A percentile compares a stretch with the other conserved stretches of the same genome.
Conservation (phyloP, 2,888 invertebrate genomes). For the Drosophila pullipes region DNA sequence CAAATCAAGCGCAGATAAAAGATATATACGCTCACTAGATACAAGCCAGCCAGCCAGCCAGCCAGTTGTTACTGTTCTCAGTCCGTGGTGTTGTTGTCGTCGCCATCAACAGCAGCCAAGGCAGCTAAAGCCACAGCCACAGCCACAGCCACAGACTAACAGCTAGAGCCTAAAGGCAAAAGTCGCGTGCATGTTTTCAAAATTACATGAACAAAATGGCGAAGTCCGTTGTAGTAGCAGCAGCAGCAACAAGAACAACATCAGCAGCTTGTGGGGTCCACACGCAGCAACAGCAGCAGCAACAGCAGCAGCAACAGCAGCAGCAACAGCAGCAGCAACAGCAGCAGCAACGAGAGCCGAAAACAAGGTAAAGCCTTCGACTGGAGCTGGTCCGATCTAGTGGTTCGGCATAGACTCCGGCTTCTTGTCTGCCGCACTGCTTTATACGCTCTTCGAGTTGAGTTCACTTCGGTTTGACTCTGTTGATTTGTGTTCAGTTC, state of each 20-base stretch:
- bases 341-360: slow-evolving; percentile 30
- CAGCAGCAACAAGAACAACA: slow-evolving; percentile 17
- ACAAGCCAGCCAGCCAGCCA: slow-evolving; percentile 1
- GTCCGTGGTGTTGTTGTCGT: slow-evolving; percentile 28
- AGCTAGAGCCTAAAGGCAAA: slow-evolving; percentile 23
- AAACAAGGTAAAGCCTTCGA: slow-evolving; percentile 30
- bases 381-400: slow-evolving; percentile 32
- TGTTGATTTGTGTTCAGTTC: slow-evolving; percentile 17
- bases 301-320: slow-evolving; percentile 28
- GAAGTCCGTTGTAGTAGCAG: slow-evolving; percentile 25
- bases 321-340: slow-evolving; percentile 31
- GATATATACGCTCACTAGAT: slow-evolving; percentile 44
- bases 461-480: slow-evolving; percentile 10
- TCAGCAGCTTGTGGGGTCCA: slow-evolving; percentile 71
- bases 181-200: slow-evolving; percentile 44
- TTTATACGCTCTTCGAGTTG: slow-evolving; percentile 1
- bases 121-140: slow-evolving; percentile 9
- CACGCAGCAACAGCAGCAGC: slow-evolving; percentile 55
- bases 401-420: slow-evolving; percentile 33
- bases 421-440: not conserved
- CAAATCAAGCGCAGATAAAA: slow-evolving; percentile 59
- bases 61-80: slow-evolving; percentile 17
- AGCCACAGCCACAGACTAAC: not conserved
- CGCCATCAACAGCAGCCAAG: slow-evolving; percentile 25
- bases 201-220: slow-evolving; percentile 76